A percentile compares a stretch with the other conserved stretches of the same genome.
phyloP scores from a whole-genome alignment of 2,797 vertebrate genomes.

The Kryptopterus vitreolus region DNA sequence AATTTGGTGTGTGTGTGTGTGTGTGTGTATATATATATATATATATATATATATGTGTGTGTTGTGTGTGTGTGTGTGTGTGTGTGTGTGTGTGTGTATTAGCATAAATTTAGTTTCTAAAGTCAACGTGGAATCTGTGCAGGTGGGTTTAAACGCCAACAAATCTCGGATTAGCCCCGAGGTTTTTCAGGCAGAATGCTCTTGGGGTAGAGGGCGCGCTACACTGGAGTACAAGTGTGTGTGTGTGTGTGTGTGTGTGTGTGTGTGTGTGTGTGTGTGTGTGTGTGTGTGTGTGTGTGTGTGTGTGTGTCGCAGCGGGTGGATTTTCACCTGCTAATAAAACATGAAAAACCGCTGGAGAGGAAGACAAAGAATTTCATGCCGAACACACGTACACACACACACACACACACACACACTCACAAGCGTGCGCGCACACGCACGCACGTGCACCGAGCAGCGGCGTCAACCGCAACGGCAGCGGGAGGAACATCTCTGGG shows the following conservation, averaged over 20 bases:
- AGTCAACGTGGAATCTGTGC: conserved; percentile 23
- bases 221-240: not conserved
- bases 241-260: too few species aligned
- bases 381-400: not conserved
- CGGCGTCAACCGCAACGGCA: conserved; percentile 17
- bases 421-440: not conserved
- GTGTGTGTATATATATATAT: too few species aligned
- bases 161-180: conserved; percentile 10
- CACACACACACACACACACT: conserved; percentile 10
- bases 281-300: too few species aligned
- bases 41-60: too few species aligned
- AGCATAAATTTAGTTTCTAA: conserved; percentile 40
- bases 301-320: conserved; percentile 1
- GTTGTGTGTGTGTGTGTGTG: too few species aligned
- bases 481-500: conserved; percentile 44
- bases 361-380: conserved; percentile 50
- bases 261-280: too few species aligned
- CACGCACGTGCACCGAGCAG: not conserved
- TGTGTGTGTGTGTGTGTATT: not conserved
- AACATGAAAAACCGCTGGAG: conserved; percentile 36
- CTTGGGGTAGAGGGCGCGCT: conserved; percentile 3
- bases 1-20: not conserved
- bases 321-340: conserved; percentile 22
- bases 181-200: not conserved
- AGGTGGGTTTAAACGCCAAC: not conserved